Evolutionary conservation across 2,113 vertebrate genomes (phyloP), one percentile per base, ranked within the genome.

Genomic region (Nerophis ophidion): DNA sequence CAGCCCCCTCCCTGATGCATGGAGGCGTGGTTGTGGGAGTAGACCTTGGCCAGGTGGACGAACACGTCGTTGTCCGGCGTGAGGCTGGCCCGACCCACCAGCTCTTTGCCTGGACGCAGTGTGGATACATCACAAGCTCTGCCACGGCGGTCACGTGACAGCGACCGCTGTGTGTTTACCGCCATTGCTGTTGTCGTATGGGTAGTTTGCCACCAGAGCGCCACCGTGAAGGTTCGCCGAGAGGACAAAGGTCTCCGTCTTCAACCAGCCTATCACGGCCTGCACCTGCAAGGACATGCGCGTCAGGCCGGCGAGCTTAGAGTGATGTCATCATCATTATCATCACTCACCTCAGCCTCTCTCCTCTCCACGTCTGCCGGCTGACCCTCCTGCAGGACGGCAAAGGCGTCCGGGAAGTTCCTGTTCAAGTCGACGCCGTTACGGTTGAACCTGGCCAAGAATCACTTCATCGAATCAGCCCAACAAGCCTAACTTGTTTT

Each of bases 171-270:
- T 7, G n/a, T n/a, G 35, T 36, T 68, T 65, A 97, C 96, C 92
- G 81, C 74, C 38, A 38, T 92, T 89, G 8, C 92, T 91, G 26
- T 95, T 96, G 84, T 99, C 97, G 49, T 98, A 98, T 0, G 96
- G 91, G 45, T 98, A 99, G 77, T 93, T 97, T 83, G 93, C 95
- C 67, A 98, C 96, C 71, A 98, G 59, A 9, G 95, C 92, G 17
- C 96, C 97, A 0, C 97, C 95, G 0, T 99, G 97, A 66, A 99
- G 90, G 80, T 98, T 98, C 0, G 94, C 95, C 0, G 97, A 99
- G 0, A 99, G 93, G 63, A 98, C 93, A 62, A 99, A 99, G 0
- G 75, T 91, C 80, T 97, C 93, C 0, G 61, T 91, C 68, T 74
- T 80, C 70, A 98, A 84, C 97, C 97, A 99, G 63, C 87, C 60